Base-by-base conservation (phyloP, 2,113 vertebrate genomes). In the Laticauda colubrina region DNA sequence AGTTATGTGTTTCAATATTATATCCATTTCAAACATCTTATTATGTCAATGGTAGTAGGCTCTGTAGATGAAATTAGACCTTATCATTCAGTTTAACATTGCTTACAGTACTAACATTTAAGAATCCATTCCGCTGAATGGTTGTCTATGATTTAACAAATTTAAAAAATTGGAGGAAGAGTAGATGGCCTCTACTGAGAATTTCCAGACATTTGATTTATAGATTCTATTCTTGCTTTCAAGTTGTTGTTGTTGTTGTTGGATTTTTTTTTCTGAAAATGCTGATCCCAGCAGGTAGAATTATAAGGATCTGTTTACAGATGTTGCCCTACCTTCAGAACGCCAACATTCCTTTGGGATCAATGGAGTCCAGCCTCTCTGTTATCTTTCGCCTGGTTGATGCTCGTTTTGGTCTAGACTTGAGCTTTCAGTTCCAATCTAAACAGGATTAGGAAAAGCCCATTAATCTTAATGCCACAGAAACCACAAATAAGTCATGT, bases 91-190 rank as follows among this genome's bases (percentile, higher is more conserved):
- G 34, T 4, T 29, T 45, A 45, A 29, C 7, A 53, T 59, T 15
- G 20, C 26, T 75, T 81, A 55, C 23, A 24, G 11, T 90, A 29
- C 56, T 75, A 86, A n/a, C 20, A 39, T 57, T 56, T 85, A 85
- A 45, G 34, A 57, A 39, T 56, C n/a, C 14, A 15, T 24, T 85
- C 26, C 21, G 23, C 55, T 99, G 97, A 98, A 98, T 97, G 88
- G 94, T 18, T 39, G 43, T 26, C 87, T 81, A 86, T 87, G 48
- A 96, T 92, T 29, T 87, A 8, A 2, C 29, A 90, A 29, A 94
- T 45, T 93, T 54, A 89, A 92, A 61, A 39, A 92, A 34, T 59
- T 45, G 26, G 0, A 18, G 2, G 21, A 91, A 91, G 53, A 64
- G 12, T 88, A 48, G 39, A 88, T 89, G n/a, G 45, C 18, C 1